phyloP scores from a whole-genome alignment of 2,797 vertebrate species.

The Sparidentex hasta region DNA sequence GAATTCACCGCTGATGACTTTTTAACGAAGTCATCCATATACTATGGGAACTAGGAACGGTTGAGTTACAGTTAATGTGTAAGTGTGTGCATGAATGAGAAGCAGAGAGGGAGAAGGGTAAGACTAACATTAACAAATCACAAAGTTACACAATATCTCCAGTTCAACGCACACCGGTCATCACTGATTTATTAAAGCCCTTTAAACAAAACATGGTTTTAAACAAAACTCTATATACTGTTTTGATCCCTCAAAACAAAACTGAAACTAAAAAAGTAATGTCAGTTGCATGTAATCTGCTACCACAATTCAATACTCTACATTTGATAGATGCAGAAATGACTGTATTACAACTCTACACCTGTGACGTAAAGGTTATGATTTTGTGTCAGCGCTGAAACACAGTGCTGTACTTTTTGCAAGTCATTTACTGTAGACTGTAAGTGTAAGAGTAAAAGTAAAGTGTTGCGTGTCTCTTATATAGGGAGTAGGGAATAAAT shows the following conservation, averaged over 20 bases:
- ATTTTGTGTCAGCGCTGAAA: neutral
- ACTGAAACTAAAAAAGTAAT: neutral
- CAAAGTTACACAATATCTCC: neutral
- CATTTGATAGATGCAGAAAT: neutral
- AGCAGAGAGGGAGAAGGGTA: neutral
- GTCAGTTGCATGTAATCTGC: neutral
- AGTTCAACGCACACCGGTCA: neutral
- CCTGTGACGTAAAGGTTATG: neutral
- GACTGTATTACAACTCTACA: neutral
- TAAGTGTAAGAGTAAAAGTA: too few species aligned
- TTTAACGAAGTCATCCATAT: slow-evolving; percentile 6
- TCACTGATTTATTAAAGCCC: neutral
- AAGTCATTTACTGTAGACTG: too few species aligned
- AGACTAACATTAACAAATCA: neutral
- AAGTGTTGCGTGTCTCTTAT: too few species aligned
- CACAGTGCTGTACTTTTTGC: too few species aligned
- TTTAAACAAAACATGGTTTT: neutral
- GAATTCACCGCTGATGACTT: neutral
- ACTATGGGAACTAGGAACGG: neutral
- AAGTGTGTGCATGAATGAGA: neutral
- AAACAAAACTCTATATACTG: neutral
- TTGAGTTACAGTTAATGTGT: slow-evolving; percentile 20
- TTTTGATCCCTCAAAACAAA: neutral
- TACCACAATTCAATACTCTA: neutral
- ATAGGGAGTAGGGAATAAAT: too few species aligned